Conservation (phyloP, 2,113 vertebrate genomes). For the Melanerpes formicivorus region DNA sequence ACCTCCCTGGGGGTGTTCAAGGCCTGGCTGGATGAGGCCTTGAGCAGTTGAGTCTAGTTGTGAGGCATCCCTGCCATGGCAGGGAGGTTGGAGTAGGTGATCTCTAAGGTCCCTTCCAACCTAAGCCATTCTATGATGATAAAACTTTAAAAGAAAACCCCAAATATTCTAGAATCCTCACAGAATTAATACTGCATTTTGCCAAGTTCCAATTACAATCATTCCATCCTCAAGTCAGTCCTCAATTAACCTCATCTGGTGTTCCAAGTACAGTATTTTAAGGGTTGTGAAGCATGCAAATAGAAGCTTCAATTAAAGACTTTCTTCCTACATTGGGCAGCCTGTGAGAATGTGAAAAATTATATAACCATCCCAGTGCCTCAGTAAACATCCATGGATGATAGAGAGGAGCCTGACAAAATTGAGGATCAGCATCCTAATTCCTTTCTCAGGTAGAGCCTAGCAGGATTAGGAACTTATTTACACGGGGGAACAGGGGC, state of each 20-base stretch:
- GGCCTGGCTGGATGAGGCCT: too few species aligned
- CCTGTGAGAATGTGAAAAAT: constrained; percentile 31
- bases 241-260: constrained; percentile 62
- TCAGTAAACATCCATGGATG: constrained; percentile 24
- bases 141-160: background rate
- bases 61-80: too few species aligned
- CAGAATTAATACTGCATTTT: constrained; percentile 35
- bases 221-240: constrained; percentile 18
- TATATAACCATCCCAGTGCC: constrained; percentile 9
- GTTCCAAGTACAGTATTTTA: constrained; percentile 41
- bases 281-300: constrained; percentile 37
- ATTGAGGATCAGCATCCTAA: constrained; percentile 26
- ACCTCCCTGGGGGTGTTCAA: too few species aligned
- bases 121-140: background rate
- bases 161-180: constrained; percentile 1
- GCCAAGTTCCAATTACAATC: constrained; percentile 44
- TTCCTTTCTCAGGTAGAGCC: constrained; percentile 13
- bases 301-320: constrained; percentile 53
- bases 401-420: background rate
- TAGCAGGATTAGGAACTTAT: constrained; percentile 12
- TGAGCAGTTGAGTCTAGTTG: too few species aligned
- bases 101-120: too few species aligned
- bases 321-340: background rate
- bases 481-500: background rate
- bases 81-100: too few species aligned